A percentile compares a stretch with the other conserved stretches of the same genome.
Evolutionary conservation across 2,113 vertebrate genomes (phyloP).

Genomic region (Spea bombifrons): DNA sequence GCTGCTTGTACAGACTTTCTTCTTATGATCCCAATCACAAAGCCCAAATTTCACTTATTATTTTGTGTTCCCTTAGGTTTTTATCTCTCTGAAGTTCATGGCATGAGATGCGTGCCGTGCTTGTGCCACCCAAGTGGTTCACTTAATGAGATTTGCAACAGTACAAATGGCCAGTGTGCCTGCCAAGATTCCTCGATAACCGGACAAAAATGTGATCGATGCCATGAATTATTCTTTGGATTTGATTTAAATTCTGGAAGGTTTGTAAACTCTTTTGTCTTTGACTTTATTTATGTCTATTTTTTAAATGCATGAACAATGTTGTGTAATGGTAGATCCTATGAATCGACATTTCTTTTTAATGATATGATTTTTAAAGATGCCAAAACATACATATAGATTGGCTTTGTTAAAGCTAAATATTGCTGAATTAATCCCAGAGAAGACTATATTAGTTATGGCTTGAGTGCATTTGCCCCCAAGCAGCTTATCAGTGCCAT

Average conservation of each 20-base stretch:
- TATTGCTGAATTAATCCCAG: too few species aligned
- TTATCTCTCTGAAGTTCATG: constrained; percentile 62
- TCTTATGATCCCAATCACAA: too few species aligned
- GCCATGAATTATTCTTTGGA: constrained; percentile 75
- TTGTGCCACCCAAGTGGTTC: constrained; percentile 77
- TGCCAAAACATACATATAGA: too few species aligned
- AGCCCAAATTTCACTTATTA: too few species aligned
- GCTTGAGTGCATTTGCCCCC: too few species aligned
- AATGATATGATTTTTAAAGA: too few species aligned
- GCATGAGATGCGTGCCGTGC: constrained; percentile 71
- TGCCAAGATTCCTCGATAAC: constrained; percentile 73
- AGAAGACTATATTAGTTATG: too few species aligned
- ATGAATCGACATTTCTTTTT: too few species aligned
- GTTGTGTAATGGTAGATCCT: background rate
- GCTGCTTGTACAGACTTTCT: too few species aligned
- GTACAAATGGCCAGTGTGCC: constrained; percentile 72
- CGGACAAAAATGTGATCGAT: constrained; percentile 76
- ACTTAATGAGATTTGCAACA: constrained; percentile 65
- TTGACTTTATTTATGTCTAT: background rate
- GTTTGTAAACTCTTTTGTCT: constrained; percentile 59
- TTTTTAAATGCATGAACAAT: constrained; percentile 7
- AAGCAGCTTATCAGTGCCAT: too few species aligned
- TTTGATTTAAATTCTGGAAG: constrained; percentile 80
- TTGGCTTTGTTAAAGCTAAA: too few species aligned
- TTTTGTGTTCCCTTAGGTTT: constrained; percentile 70